Conservation (phyloP, 53 echinoderm and acorn worm species). For the Mesocentrotus franciscanus region DNA sequence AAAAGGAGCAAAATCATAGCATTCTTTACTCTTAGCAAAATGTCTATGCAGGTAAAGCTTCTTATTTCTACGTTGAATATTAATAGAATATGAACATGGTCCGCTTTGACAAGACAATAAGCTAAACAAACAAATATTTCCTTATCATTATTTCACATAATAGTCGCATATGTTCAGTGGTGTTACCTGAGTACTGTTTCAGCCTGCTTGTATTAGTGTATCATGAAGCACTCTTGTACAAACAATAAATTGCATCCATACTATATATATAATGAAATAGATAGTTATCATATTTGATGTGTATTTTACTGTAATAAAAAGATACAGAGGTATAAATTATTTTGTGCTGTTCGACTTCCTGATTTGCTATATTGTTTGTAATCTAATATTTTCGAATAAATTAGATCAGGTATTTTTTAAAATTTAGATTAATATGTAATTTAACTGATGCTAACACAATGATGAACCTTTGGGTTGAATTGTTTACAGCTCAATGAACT, state of each 20-base stretch:
- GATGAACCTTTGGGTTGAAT: neutral
- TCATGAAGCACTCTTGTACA: neutral
- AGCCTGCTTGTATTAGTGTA: neutral
- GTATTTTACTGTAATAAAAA: constrained; percentile 49
- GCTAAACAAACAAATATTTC: neutral
- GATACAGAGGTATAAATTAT: neutral
- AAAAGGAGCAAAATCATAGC: too few species aligned
- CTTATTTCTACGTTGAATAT: neutral
- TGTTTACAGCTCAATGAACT: neutral
- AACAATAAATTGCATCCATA: neutral
- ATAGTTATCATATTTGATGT: constrained; percentile 46
- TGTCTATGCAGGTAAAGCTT: neutral
- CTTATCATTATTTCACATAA: neutral
- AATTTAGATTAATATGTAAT: too few species aligned
- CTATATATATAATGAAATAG: constrained; percentile 12
- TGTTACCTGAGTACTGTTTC: neutral
- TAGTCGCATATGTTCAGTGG: too few species aligned
- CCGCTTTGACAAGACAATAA: neutral
- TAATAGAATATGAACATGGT: neutral
- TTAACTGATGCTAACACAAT: too few species aligned
- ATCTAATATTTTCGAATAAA: neutral
- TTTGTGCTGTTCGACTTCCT: neutral
- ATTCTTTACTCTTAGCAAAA: too few species aligned
- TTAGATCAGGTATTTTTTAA: too few species aligned
- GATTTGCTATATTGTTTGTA: neutral